phyloP scores from a whole-genome alignment of 1,140 invertebrate genomes.

The Muscidifurax raptorellus region DNA sequence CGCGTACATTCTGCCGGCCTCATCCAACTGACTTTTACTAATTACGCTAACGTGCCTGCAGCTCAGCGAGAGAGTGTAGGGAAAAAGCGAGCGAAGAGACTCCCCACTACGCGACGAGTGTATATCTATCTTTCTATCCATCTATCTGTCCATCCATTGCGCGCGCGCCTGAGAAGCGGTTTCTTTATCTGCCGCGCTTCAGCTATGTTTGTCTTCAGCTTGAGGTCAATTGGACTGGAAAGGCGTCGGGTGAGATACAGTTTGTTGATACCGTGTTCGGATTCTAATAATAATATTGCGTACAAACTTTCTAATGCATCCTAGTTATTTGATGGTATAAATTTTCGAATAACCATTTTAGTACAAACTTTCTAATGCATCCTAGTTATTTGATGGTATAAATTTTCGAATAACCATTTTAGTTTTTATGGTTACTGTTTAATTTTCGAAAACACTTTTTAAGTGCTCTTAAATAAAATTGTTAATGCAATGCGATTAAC shows the following conservation, averaged over 20 bases:
- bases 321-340: too few relatives aligned
- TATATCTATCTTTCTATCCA: constrained; percentile 15
- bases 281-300: too few relatives aligned
- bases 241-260: neutral
- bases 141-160: constrained; percentile 7
- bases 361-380: too few relatives aligned
- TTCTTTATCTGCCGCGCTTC: neutral
- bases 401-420: too few relatives aligned
- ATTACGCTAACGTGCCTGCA: constrained; percentile 40
- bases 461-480: too few relatives aligned
- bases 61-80: neutral
- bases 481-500: too few relatives aligned
- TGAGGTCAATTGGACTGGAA: neutral
- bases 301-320: too few relatives aligned
- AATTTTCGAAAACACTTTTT: too few relatives aligned
- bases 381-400: too few relatives aligned
- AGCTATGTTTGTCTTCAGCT: neutral
- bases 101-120: neutral
- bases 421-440: too few relatives aligned
- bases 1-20: constrained; percentile 28
- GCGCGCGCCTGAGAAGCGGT: neutral
- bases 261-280: neutral
- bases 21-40: constrained; percentile 37
- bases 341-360: too few relatives aligned
- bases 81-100: neutral